Conservation (phyloP, 2,113 vertebrate genomes). For the Sardina pilchardus region DNA sequence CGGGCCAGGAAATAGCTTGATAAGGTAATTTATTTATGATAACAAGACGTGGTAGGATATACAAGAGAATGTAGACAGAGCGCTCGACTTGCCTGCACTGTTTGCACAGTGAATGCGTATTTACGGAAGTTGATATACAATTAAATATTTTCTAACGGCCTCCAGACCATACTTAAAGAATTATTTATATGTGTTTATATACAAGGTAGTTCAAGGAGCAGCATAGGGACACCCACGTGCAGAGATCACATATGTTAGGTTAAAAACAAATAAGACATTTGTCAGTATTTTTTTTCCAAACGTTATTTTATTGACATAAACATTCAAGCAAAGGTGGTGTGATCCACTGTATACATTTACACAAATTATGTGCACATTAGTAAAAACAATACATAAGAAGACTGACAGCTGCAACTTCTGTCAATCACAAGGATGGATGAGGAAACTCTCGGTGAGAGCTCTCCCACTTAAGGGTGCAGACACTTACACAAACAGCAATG, state of each 20-base stretch:
- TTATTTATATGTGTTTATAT: neutral
- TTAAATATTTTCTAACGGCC: neutral
- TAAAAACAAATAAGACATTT: neutral
- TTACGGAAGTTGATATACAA: neutral
- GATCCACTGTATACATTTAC: neutral
- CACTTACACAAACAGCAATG: neutral
- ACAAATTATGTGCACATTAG: slow-evolving; percentile 13
- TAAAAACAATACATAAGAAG: neutral
- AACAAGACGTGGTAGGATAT: neutral
- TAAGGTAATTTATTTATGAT: slow-evolving; percentile 21
- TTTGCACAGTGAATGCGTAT: neutral
- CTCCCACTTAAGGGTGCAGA: neutral
- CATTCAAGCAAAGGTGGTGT: neutral
- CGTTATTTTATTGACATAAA: neutral
- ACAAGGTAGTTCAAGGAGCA: neutral
- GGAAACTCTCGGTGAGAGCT: neutral
- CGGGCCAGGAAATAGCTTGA: slow-evolving; percentile 26
- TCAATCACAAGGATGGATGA: neutral
- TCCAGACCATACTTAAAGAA: neutral
- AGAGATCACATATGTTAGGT: neutral
- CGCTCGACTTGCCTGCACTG: neutral
- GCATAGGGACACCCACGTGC: neutral
- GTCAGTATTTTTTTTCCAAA: neutral
- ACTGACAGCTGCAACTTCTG: neutral
- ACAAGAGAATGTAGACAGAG: neutral